A percentile compares a stretch with the other conserved stretches of the same genome.
Conservation (phyloP, 1,140 invertebrate genomes). For the Heterodera schachtii region DNA sequence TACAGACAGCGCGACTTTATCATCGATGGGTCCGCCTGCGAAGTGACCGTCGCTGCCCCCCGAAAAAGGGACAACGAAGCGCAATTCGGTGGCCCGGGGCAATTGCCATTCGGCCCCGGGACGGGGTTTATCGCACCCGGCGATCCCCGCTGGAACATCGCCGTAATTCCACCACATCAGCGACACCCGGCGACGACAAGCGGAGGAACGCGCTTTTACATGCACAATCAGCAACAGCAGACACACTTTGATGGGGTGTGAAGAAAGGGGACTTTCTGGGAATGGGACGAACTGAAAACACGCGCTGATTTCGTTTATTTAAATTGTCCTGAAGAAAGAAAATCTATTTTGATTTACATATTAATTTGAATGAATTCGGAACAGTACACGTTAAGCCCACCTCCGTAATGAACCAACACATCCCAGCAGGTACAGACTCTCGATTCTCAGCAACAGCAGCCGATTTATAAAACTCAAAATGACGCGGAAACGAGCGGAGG, state of each 20-base stretch:
- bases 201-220: neutral
- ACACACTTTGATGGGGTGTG: neutral
- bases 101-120: neutral
- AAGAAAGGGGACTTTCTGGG: too few species aligned
- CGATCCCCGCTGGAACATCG: neutral
- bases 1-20: conserved; percentile 58
- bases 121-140: neutral
- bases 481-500: neutral
- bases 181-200: neutral
- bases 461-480: neutral
- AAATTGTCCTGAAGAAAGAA: too few species aligned
- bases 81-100: neutral
- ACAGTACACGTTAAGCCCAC: too few species aligned
- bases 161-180: neutral
- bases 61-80: conserved; percentile 27
- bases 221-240: neutral
- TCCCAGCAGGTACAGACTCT: too few species aligned
- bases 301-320: too few species aligned
- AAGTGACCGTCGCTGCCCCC: conserved; percentile 44
- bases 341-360: too few species aligned
- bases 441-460: neutral
- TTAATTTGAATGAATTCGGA: too few species aligned
- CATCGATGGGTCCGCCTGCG: conserved; percentile 45
- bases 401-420: neutral
- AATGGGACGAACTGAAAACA: too few species aligned